These are phyloP conservation scores for Adela reaumurella DNA, from an alignment of 2,888 invertebrate genomes.

Conservation along the genomic window DNA sequence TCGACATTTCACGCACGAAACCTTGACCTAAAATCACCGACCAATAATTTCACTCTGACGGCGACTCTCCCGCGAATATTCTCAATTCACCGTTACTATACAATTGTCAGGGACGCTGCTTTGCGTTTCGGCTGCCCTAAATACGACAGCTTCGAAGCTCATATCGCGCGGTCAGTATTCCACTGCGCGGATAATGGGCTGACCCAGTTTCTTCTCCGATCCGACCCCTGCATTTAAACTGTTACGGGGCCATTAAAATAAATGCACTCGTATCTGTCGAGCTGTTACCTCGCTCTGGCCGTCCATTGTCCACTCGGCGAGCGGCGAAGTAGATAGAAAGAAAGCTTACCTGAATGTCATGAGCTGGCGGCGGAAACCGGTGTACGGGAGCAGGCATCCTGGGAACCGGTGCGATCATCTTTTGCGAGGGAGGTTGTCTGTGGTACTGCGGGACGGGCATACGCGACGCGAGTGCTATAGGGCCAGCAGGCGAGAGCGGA, in stretches of 20 bases:
- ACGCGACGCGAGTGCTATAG: conserved; percentile 27
- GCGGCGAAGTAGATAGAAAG: not conserved
- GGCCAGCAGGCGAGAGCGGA: conserved; percentile 3
- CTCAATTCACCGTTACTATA: not conserved
- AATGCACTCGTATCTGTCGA: not conserved
- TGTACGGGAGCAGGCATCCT: conserved; percentile 20
- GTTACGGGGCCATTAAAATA: not conserved
- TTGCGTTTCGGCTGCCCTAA: not conserved
- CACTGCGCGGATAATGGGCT: too few species aligned
- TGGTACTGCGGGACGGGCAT: conserved; percentile 29
- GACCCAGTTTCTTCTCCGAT: too few species aligned
- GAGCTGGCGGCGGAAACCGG: conserved; percentile 33
- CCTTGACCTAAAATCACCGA: not conserved
- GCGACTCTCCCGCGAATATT: not conserved
- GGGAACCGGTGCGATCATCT: conserved; percentile 33
- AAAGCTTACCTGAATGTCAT: conserved; percentile 38
- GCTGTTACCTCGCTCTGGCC: not conserved
- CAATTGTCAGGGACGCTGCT: not conserved
- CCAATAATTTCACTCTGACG: not conserved
- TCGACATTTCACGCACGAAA: too few species aligned
- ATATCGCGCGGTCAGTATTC: not conserved
- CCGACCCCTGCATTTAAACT: not conserved
- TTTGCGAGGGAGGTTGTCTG: conserved; percentile 31
- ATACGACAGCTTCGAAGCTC: not conserved
- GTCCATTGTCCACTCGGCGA: not conserved